A percentile compares a stretch with the other conserved stretches of the same genome.
Conservation (phyloP, 2,797 vertebrate genomes). For the Sebastes iracundus region DNA sequence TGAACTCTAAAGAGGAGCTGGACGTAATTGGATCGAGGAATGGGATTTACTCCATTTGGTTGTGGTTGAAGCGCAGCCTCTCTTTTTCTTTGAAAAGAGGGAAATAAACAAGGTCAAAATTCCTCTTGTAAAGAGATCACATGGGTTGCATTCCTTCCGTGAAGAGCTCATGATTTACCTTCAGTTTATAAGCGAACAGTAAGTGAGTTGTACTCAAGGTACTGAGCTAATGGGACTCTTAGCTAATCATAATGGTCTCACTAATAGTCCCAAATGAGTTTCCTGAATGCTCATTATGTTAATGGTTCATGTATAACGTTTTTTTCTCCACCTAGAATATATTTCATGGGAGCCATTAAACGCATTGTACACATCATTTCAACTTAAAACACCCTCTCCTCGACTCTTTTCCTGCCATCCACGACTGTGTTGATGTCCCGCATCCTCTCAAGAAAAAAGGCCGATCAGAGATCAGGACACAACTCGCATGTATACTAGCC, state of each 20-base stretch:
- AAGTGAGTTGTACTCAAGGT: conserved; percentile 60
- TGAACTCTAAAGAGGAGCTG: conserved; percentile 52
- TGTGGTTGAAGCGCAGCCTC: conserved; percentile 31
- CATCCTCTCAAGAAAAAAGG: not conserved
- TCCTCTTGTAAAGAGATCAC: conserved; percentile 7
- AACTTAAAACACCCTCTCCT: conserved; percentile 11
- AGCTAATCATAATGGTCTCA: conserved; percentile 66
- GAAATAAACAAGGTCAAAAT: conserved; percentile 53
- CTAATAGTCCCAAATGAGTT: conserved; percentile 70
- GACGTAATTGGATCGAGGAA: conserved; percentile 61
- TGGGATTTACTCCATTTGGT: conserved; percentile 54
- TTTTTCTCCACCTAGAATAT: conserved; percentile 38
- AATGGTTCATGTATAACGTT: conserved; percentile 61
- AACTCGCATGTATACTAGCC: not conserved
- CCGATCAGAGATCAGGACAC: not conserved
- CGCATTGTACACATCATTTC: conserved; percentile 25
- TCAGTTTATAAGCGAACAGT: conserved; percentile 33
- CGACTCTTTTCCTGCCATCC: not conserved
- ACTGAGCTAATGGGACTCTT: conserved; percentile 68
- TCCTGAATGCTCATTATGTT: conserved; percentile 67
- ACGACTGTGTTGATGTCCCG: not conserved
- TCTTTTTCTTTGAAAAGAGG: conserved; percentile 14
- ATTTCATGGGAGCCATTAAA: conserved; percentile 36
- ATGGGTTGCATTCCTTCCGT: not conserved
- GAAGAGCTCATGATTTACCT: conserved; percentile 44